Evolutionary conservation across 2,113 vertebrate genomes (phyloP).

Genomic region (Bothrops jararaca): DNA sequence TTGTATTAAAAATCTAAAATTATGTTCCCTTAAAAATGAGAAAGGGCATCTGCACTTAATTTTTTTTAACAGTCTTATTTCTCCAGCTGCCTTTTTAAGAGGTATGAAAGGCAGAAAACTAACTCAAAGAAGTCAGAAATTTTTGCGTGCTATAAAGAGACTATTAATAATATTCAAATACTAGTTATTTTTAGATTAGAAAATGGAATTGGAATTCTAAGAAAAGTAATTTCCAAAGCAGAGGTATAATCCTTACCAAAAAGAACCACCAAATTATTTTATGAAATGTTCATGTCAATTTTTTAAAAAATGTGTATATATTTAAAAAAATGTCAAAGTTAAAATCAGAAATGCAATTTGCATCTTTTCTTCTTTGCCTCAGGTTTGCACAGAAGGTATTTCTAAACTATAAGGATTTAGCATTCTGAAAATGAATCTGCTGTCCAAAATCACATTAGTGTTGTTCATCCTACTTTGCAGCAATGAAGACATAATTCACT

Average conservation of each 20-base stretch:
- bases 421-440: conserved; percentile 47
- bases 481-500: conserved; percentile 58
- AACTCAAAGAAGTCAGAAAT: not conserved
- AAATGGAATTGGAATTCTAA: not conserved
- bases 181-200: not conserved
- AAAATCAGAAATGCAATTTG: conserved; percentile 41
- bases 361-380: conserved; percentile 42
- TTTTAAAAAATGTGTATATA: conserved; percentile 4
- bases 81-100: not conserved
- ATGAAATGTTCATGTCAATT: not conserved
- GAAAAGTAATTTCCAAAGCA: not conserved
- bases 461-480: conserved; percentile 45
- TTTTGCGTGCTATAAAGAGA: not conserved
- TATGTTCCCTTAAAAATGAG: not conserved
- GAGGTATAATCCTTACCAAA: not conserved
- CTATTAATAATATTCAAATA: not conserved
- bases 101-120: not conserved
- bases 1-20: not conserved
- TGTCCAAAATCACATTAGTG: conserved; percentile 43
- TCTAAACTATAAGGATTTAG: conserved; percentile 42
- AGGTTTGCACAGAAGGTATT: conserved; percentile 37
- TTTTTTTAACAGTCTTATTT: not conserved
- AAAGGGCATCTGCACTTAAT: not conserved
- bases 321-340: conserved; percentile 34
- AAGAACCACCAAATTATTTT: not conserved